These are phyloP conservation scores for Platygyra sinensis DNA, from an alignment of 64 coral and sea anemone genomes.

Conservation along the genomic window DNA sequence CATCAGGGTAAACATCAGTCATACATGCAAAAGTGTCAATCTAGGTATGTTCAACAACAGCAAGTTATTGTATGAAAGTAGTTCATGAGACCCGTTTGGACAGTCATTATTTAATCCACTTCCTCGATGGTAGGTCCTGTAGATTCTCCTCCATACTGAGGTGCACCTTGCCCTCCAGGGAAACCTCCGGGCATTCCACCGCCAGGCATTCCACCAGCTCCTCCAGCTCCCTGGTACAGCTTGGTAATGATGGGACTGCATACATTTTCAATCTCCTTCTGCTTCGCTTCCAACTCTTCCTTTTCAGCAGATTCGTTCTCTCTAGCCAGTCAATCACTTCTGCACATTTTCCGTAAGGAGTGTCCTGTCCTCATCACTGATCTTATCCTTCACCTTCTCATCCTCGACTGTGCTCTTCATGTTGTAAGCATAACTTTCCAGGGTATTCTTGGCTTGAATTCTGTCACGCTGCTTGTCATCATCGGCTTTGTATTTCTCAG, in stretches of 20 bases:
- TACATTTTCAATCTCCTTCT: conserved; percentile 59
- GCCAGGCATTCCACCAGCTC: conserved; percentile 28
- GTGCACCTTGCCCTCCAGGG: conserved; percentile 29
- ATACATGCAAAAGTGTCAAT: too few relatives aligned
- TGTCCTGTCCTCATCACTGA: conserved; percentile 66
- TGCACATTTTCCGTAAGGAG: conserved; percentile 45
- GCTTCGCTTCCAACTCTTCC: conserved; percentile 46
- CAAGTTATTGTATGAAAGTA: background rate
- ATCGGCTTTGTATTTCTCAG: conserved; percentile 54
- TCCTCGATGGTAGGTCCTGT: conserved; percentile 82
- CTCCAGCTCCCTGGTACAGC: conserved; percentile 58
- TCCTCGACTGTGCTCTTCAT: conserved; percentile 72
- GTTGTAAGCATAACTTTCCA: conserved; percentile 68
- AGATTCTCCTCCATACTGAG: conserved; percentile 34
- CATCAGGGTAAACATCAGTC: too few relatives aligned
- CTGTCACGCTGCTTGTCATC: conserved; percentile 54
- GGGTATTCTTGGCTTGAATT: conserved; percentile 54
- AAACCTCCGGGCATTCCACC: conserved; percentile 49
- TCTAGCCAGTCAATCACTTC: conserved; percentile 67
- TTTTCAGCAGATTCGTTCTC: conserved; percentile 20
- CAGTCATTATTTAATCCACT: conserved; percentile 53
- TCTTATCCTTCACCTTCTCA: conserved; percentile 73
- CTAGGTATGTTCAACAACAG: too few relatives aligned
- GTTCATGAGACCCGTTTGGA: background rate
- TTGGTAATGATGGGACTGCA: conserved; percentile 73